These are phyloP conservation scores for Macrosoma leucophasiata DNA, from an alignment of 2,888 invertebrate genomes.

Conservation along the genomic window DNA sequence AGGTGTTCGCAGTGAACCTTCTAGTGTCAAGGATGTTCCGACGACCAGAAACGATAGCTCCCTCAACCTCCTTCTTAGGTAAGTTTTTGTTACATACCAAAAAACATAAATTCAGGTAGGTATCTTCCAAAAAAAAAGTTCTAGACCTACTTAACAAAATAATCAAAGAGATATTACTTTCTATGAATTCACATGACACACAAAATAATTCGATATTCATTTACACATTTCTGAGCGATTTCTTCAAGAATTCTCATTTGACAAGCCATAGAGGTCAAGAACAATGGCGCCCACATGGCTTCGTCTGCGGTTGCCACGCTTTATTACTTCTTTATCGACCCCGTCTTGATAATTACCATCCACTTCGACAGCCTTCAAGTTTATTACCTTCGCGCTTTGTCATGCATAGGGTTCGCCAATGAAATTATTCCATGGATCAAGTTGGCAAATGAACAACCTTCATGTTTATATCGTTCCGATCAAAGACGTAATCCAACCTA, in stretches of 20 bases:
- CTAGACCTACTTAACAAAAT: too few species aligned
- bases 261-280: slow-evolving; percentile 46
- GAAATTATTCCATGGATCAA: slow-evolving; percentile 19
- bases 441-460: slow-evolving; percentile 11
- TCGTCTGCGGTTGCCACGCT: slow-evolving; percentile 36
- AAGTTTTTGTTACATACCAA: too few species aligned
- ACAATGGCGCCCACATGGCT: slow-evolving; percentile 44
- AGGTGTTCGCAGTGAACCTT: slow-evolving; percentile 68
- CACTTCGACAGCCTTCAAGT: slow-evolving; percentile 25
- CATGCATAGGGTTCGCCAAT: slow-evolving; percentile 33
- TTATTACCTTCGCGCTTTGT: slow-evolving; percentile 38
- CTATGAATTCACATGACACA: neutral
- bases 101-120: too few species aligned
- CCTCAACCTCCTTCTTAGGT: slow-evolving; percentile 69
- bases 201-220: slow-evolving; percentile 5
- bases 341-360: slow-evolving; percentile 33
- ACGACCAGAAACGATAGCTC: slow-evolving; percentile 69
- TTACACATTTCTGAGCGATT: slow-evolving; percentile 23
- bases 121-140: too few species aligned
- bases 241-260: slow-evolving; percentile 43
- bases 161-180: too few species aligned
- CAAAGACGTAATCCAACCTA: slow-evolving; percentile 26
- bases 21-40: slow-evolving; percentile 67
- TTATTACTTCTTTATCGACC: slow-evolving; percentile 40
- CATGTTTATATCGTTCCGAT: slow-evolving; percentile 11